These are phyloP conservation scores for Lophotriccus pileatus DNA, from an alignment of 2,797 vertebrate species.

Conservation along the genomic window DNA sequence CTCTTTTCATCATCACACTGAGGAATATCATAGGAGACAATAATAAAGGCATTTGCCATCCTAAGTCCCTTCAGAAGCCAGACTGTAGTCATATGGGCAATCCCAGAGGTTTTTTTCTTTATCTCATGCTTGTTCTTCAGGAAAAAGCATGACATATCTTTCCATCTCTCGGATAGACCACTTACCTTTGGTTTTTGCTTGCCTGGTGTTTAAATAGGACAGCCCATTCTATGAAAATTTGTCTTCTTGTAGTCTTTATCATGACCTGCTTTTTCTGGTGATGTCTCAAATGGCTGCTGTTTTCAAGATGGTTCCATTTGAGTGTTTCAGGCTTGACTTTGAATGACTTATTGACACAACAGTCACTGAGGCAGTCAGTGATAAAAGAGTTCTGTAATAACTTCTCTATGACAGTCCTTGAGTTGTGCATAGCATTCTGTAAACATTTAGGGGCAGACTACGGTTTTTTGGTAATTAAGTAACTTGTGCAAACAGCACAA, in stretches of 20 bases:
- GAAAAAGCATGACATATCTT: background rate
- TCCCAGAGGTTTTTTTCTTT: background rate
- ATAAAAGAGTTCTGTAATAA: background rate
- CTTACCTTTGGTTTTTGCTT: background rate
- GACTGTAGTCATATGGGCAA: background rate
- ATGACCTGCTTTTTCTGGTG: background rate
- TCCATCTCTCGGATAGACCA: background rate
- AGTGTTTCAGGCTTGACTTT: background rate
- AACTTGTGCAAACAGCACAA: background rate
- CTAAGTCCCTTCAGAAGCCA: background rate
- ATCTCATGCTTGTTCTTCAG: background rate
- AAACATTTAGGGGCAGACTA: background rate
- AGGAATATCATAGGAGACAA: background rate
- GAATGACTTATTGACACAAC: background rate
- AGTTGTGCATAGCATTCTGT: background rate
- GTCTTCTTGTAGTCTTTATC: background rate
- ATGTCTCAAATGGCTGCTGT: background rate
- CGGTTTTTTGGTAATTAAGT: background rate
- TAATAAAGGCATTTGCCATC: background rate
- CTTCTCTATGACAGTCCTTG: background rate
- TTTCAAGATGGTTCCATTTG: background rate
- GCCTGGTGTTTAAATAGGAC: background rate
- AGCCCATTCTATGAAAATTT: background rate
- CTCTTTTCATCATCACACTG: background rate
- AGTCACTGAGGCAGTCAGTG: background rate